These are phyloP conservation scores for Platichthys stellatus DNA, from an alignment of 2,113 vertebrate genomes.

Conservation along the genomic window DNA sequence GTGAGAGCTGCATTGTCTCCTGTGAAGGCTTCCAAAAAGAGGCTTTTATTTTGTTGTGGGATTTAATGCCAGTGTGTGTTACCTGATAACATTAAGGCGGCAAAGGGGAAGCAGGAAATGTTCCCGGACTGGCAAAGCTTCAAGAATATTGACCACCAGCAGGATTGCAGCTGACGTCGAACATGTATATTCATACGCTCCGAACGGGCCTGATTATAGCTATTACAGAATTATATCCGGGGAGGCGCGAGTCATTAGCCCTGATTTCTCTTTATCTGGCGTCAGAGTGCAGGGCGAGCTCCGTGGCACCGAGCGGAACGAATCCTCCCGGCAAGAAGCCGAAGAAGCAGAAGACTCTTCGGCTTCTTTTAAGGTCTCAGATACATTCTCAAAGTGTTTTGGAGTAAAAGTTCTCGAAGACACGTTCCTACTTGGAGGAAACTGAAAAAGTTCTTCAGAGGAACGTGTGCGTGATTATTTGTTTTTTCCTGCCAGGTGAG, in stretches of 20 bases:
- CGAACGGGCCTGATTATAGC: slow-evolving; percentile 79
- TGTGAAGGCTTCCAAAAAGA: slow-evolving; percentile 82
- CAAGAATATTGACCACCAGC: slow-evolving; percentile 85
- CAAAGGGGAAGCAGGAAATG: slow-evolving; percentile 71
- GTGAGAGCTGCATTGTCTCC: slow-evolving; percentile 80
- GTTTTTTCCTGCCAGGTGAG: slow-evolving; percentile 70
- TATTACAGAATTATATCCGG: slow-evolving; percentile 82
- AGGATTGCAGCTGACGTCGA: slow-evolving; percentile 78
- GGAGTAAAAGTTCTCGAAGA: slow-evolving; percentile 26
- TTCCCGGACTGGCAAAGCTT: slow-evolving; percentile 77
- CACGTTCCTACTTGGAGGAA: background rate
- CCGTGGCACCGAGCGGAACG: slow-evolving; percentile 31
- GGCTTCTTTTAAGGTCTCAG: slow-evolving; percentile 6
- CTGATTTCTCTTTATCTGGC: slow-evolving; percentile 77
- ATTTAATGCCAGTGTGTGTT: slow-evolving; percentile 86
- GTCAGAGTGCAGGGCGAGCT: slow-evolving; percentile 62
- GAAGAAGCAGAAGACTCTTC: background rate
- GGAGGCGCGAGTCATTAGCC: slow-evolving; percentile 81
- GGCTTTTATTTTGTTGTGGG: slow-evolving; percentile 82
- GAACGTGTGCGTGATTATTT: slow-evolving; percentile 32
- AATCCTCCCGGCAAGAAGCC: slow-evolving; percentile 24
- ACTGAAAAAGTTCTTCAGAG: slow-evolving; percentile 29
- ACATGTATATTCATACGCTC: slow-evolving; percentile 79
- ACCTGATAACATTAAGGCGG: slow-evolving; percentile 86
- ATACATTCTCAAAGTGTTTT: slow-evolving; percentile 11